Base-by-base conservation (phyloP, 2,113 vertebrate species). In the Eleginops maclovinus region DNA sequence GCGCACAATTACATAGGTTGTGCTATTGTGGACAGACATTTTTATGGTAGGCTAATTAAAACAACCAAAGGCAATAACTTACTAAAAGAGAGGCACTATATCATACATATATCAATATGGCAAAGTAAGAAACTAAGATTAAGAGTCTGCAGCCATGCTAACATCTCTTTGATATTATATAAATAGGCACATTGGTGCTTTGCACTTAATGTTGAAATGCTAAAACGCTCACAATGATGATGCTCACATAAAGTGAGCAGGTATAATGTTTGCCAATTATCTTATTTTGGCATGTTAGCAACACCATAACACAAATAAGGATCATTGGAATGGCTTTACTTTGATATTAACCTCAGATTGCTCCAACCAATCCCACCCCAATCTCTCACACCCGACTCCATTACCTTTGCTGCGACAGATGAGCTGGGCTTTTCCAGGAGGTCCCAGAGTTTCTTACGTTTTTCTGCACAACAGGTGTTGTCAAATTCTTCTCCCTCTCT, bases 401-500 rank as follows among this genome's bases (percentile, higher is more conserved):
- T 95, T 96, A 99, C 98, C 97, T 99, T 99, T 88, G 98, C 98
- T 49, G 98, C 98, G 89, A 99, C 97, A 0, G 98, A 99, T 2
- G 98, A 99, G 82, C 98, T 96, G 53, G 98, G 98, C 82, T 99
- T 99, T 92, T 99, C 98, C 84, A 99, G 90, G 4, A 99, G 96
- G 87, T 99, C 98, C 98, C 98, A 99, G 36, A 99, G 96, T 84
- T 98, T 99, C 91, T 98, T 99, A 69, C 98, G 92, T 94, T 99
- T 99, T 40, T 99, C 97, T 0, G 97, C 97, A 43, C 98, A 99
- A 91, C 97, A 99, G 5, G 97, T 97, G 94, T 98, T 98, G 89
- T 99, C 98, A 65, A 99, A 98, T 86, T 99, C 97, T 86, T 99
- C 98, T 5, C 97, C 97, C 55, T 99, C 98, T 55, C 96, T 94